Base-by-base conservation (phyloP, 2,888 invertebrate genomes). In the Carterocephalus palaemon region DNA sequence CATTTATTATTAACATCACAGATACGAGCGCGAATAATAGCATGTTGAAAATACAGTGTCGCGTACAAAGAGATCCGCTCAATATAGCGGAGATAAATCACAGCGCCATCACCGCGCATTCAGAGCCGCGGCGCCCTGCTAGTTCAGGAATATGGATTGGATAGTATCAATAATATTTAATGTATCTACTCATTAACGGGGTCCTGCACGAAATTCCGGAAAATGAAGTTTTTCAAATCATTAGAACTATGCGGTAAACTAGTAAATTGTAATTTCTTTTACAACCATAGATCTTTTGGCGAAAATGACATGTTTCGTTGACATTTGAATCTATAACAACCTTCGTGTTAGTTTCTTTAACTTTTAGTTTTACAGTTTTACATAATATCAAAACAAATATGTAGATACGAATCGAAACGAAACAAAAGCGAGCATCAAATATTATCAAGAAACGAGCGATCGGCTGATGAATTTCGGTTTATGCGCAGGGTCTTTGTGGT, bases 401-500 rank as follows among this genome's bases (percentile, higher is more conserved):
- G 22, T 22, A 15, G 22, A 36, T 34, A 22, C 8, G 15, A 22
- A 7, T 15, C 16, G 46, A 48, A 17, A 45, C 22, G 26, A n/a
- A 47, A 60, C 59, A 62, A 64, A 69, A 62, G 59, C 64, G 63
- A 69, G 64, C 67, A 66, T 67, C 67, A 73, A 77, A 77, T 68
- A 74, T 70, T 72, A 83, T 80, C 77, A 77, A 71, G 69, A 75
- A 71, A 75, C 75, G 74, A 81, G 82, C 82, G 84, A 82, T 84
- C 81, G 81, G 70, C 78, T 85, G 86, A 83, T 85, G 84, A 85
- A 84, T 85, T 85, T 85, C 81, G 80, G 84, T 84, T 85, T 82
- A 83, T 77, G 81, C 78, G 70, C 74, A 69, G 73, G 64, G 62
- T 84, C 86, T 85, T 87, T 84, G 86, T 83, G 83, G 80, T 75